These are phyloP conservation scores for Bombus turneri DNA, from an alignment of 1,140 invertebrate genomes.

Conservation along the genomic window DNA sequence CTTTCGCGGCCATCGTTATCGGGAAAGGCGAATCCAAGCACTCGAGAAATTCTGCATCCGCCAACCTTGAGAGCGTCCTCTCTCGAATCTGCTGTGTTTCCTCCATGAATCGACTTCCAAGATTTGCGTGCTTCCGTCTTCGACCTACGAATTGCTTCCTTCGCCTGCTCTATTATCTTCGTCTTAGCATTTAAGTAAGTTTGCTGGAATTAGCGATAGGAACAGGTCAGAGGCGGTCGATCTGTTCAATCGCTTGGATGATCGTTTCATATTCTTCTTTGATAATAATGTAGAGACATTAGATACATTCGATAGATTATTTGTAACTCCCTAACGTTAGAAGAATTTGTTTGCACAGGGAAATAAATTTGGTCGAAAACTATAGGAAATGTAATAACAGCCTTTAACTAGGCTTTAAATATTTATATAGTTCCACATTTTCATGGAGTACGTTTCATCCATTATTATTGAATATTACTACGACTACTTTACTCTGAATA, in stretches of 20 bases:
- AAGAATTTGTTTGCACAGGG: no score
- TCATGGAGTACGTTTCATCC: neutral
- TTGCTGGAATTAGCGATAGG: neutral
- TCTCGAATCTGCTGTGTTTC: no score
- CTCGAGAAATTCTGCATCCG: neutral
- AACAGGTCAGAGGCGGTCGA: neutral
- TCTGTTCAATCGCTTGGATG: neutral
- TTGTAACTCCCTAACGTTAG: neutral
- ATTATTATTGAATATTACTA: no score
- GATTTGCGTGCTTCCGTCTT: neutral
- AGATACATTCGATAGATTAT: accelerated
- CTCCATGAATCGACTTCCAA: neutral
- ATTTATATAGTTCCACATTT: neutral
- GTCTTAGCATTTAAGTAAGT: neutral
- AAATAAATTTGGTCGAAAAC: neutral
- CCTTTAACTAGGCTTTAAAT: no score
- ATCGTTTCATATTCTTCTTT: neutral
- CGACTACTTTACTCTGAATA: neutral
- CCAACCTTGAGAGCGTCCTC: no score
- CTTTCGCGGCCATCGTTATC: slow-evolving; percentile 3
- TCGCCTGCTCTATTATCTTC: neutral
- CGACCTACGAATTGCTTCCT: neutral
- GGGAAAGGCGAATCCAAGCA: neutral
- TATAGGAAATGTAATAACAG: neutral
- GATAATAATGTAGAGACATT: neutral